Evolutionary conservation across 2,888 invertebrate species (phyloP), one percentile per base, ranked within the genome.

Genomic region (Rhagophthalmus giganteus): DNA sequence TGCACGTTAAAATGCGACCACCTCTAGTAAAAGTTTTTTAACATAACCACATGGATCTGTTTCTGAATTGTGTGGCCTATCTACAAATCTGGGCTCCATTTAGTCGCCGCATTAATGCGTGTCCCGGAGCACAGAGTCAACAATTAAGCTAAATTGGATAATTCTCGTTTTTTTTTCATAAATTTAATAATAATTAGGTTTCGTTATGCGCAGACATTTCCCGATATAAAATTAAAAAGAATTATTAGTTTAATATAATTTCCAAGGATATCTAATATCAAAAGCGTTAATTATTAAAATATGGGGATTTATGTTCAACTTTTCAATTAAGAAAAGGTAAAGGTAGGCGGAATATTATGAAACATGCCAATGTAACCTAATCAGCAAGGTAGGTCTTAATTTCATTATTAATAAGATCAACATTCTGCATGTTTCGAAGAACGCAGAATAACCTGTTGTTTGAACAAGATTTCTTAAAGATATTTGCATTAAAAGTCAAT

Each of bases 21-120:
- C 20, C 20, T 20, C 7, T 20, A 20, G 20, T 20, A 7, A 20
- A 20, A 20, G 20, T 20, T 7, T 20, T 20, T 47, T 46, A 52
- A 35, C 41, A 37, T 39, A 51, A 49, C 44, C 51, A 40, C 45
- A 39, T 41, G 52, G 46, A 44, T 30, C 46, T 48, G 46, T 50
- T 49, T 38, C 46, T 34, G 55, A 61, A 67, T 60, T 63, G 66
- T 68, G 68, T 70, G 68, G 67, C 60, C 67, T 70, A 70, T 70
- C 70, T 65, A 60, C 58, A 64, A 64, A 70, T 70, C 69, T 66
- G 57, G 60, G 64, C 63, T 66, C 60, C 62, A 63, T 64, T 68
- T 63, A 68, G 65, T 67, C 58, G 57, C 55, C 54, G 64, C 65
- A 69, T 68, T 69, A 69, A 68, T 69, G 66, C 66, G 65, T 62